These are phyloP conservation scores for Garra rufa DNA, from an alignment of 2,113 vertebrate genomes.

Conservation along the genomic window DNA sequence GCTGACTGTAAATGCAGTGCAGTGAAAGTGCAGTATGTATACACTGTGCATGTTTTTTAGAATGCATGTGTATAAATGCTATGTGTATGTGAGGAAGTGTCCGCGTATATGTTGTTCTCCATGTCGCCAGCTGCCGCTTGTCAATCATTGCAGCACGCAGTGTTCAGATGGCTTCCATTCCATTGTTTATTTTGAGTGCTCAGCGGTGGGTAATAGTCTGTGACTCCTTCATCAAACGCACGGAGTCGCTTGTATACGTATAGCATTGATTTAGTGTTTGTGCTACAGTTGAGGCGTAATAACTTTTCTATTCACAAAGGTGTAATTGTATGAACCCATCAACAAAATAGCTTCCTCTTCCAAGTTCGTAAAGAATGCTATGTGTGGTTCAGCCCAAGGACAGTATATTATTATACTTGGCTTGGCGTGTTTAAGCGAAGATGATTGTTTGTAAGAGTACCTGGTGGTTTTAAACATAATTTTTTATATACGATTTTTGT, in stretches of 20 bases:
- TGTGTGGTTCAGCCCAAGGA: background rate
- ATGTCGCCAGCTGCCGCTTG: conserved; percentile 64
- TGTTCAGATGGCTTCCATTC: conserved; percentile 65
- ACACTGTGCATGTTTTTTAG: background rate
- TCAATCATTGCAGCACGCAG: conserved; percentile 64
- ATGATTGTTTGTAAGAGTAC: background rate
- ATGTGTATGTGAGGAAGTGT: conserved; percentile 38
- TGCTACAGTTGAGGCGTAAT: background rate
- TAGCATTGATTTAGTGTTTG: background rate
- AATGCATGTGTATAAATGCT: conserved; percentile 26
- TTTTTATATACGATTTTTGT: background rate
- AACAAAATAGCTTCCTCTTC: conserved; percentile 25
- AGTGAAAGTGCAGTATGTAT: background rate
- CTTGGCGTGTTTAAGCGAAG: background rate
- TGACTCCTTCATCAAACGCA: conserved; percentile 43
- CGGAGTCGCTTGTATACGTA: background rate
- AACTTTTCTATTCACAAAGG: conserved; percentile 32
- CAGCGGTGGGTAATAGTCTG: conserved; percentile 46
- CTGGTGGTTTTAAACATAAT: background rate
- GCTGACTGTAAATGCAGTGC: background rate
- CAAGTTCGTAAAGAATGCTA: background rate
- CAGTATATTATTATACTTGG: background rate
- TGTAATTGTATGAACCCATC: conserved; percentile 29
- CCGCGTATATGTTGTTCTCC: conserved; percentile 38
- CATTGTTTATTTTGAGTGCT: conserved; percentile 68